Evolutionary conservation across 2,113 vertebrate species (phyloP).

Genomic region (Phasianus colchicus): DNA sequence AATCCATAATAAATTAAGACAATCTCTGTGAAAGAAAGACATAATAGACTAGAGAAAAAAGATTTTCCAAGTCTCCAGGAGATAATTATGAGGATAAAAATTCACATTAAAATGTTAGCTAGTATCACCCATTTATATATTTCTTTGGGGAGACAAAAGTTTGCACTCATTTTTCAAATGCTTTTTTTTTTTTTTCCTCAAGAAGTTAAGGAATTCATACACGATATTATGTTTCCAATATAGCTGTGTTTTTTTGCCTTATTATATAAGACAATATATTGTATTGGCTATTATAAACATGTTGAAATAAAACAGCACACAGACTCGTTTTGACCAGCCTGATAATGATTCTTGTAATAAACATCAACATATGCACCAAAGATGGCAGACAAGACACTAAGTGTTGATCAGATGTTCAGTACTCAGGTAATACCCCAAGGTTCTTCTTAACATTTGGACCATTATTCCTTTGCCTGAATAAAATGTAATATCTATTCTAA

Average conservation of each 20-base stretch:
- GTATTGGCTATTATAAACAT: not conserved
- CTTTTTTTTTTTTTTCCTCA: not conserved
- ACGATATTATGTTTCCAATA: not conserved
- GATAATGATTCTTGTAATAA: constrained; percentile 58
- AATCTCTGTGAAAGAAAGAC: not conserved
- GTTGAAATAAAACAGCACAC: constrained; percentile 42
- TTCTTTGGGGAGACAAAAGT: not conserved
- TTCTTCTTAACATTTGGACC: constrained; percentile 76
- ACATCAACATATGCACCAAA: constrained; percentile 67
- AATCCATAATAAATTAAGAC: not conserved
- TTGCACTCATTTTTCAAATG: not conserved
- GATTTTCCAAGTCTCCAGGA: not conserved
- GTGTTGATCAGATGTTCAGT: constrained; percentile 68
- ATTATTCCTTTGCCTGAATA: constrained; percentile 54
- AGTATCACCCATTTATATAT: not conserved
- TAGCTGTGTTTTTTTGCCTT: not conserved
- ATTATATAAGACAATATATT: not conserved
- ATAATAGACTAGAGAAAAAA: not conserved
- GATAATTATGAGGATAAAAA: not conserved
- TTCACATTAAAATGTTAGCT: not conserved
- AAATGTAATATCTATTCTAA: constrained; percentile 61
- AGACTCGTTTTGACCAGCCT: constrained; percentile 66
- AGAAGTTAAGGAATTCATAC: not conserved
- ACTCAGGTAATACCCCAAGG: constrained; percentile 66
- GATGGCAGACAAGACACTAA: constrained; percentile 28